These are phyloP conservation scores for Frankliniella intonsa DNA, from an alignment of 2,888 invertebrate genomes.

Conservation along the genomic window DNA sequence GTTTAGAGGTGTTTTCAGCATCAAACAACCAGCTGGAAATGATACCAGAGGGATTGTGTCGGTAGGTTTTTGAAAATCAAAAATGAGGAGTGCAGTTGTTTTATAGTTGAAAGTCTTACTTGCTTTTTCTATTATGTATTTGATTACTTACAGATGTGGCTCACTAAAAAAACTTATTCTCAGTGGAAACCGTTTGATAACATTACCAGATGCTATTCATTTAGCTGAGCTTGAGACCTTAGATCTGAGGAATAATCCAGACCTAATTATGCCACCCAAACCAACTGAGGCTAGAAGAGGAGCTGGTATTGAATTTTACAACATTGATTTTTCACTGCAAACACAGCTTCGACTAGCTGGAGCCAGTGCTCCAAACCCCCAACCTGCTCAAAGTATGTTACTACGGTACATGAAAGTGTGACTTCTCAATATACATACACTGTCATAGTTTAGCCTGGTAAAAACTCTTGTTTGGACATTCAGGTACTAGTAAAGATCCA, in stretches of 20 bases:
- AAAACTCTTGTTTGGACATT: conserved; percentile 51
- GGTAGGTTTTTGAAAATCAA: conserved; percentile 50
- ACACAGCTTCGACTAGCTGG: conserved; percentile 90
- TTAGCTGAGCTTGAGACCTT: conserved; percentile 83
- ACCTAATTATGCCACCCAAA: conserved; percentile 95
- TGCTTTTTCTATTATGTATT: not conserved
- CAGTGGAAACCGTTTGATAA: conserved; percentile 89
- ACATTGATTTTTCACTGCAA: conserved; percentile 97
- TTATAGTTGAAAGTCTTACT: not conserved
- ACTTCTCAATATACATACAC: not conserved
- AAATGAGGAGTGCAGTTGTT: not conserved
- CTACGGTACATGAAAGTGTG: not conserved
- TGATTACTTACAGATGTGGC: conserved; percentile 67
- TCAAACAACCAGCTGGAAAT: conserved; percentile 94
- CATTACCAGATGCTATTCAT: conserved; percentile 96
- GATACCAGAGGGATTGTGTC: conserved; percentile 96
- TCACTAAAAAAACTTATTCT: conserved; percentile 88
- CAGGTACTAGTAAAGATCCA: conserved; percentile 69
- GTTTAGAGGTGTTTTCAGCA: conserved; percentile 91
- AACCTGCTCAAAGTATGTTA: conserved; percentile 58
- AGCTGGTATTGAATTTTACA: conserved; percentile 87
- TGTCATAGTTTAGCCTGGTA: conserved; percentile 29
- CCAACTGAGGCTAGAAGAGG: conserved; percentile 76
- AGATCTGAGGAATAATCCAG: conserved; percentile 89
- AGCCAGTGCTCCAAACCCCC: conserved; percentile 72